These are phyloP conservation scores for Ophioninae sp. DNA, from an alignment of 2,888 invertebrate species.

Conservation along the genomic window DNA sequence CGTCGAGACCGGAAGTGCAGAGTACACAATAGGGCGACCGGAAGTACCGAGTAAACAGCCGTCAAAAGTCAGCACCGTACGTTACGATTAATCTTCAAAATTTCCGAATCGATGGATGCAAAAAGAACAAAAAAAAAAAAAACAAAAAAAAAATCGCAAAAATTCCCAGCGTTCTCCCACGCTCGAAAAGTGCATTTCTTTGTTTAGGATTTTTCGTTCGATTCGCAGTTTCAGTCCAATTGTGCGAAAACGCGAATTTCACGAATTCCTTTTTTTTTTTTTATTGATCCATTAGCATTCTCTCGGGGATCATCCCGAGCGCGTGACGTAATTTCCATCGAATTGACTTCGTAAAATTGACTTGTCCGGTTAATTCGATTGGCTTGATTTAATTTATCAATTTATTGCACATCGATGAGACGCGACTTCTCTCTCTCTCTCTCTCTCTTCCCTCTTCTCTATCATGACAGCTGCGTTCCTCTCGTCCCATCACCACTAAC, in stretches of 20 bases:
- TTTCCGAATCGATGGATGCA: too few species aligned
- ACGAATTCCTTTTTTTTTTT: background rate
- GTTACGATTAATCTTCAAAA: too few species aligned
- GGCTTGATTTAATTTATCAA: conserved; percentile 1
- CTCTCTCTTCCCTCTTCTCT: background rate
- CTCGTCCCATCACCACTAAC: background rate
- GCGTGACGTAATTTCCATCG: conserved; percentile 6
- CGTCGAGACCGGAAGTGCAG: background rate
- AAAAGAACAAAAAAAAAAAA: too few species aligned
- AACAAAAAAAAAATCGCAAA: too few species aligned
- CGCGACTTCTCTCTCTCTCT: background rate
- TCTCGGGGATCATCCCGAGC: background rate
- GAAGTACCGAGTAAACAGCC: too few species aligned
- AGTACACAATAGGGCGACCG: too few species aligned
- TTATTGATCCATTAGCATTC: background rate
- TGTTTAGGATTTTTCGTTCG: too few species aligned
- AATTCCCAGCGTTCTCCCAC: too few species aligned
- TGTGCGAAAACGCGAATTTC: background rate
- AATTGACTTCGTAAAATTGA: conserved; percentile 1
- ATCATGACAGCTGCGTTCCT: background rate
- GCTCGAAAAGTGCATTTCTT: too few species aligned
- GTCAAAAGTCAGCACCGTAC: too few species aligned
- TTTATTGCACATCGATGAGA: background rate
- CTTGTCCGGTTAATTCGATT: background rate
- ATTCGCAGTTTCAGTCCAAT: too few species aligned